Evolutionary conservation across 2,797 vertebrate species (phyloP).

Genomic region (Acanthurus tractus): DNA sequence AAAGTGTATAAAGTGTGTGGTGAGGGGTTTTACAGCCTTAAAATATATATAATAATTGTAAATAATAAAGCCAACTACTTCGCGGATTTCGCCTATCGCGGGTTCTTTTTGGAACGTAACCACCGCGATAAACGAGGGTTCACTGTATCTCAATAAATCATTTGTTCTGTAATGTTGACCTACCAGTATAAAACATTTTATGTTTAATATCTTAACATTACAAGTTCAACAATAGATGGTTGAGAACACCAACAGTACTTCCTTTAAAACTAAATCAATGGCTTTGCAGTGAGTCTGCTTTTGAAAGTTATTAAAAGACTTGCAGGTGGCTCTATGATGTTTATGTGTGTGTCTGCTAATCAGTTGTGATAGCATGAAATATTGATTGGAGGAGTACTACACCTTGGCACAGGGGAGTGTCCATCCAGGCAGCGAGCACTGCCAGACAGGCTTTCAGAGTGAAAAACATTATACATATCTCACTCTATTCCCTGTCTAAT

Average conservation of each 20-base stretch:
- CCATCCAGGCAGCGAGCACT: slow-evolving; percentile 32
- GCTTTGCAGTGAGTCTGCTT: background rate
- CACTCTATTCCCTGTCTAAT: slow-evolving; percentile 45
- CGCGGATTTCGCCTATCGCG: too few relatives aligned
- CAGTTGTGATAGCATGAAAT: slow-evolving; percentile 58
- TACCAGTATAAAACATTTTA: background rate
- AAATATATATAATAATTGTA: too few relatives aligned
- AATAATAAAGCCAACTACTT: too few relatives aligned
- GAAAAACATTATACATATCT: slow-evolving; percentile 49
- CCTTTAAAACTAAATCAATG: background rate
- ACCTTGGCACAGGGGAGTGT: slow-evolving; percentile 40
- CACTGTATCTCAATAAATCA: slow-evolving; percentile 40
- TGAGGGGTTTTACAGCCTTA: too few relatives aligned
- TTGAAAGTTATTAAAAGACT: background rate
- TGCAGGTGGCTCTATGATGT: background rate
- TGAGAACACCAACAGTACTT: background rate
- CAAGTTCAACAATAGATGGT: background rate
- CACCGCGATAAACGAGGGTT: too few relatives aligned
- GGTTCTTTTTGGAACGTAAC: too few relatives aligned
- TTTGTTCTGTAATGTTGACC: slow-evolving; percentile 42
- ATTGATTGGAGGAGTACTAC: slow-evolving; percentile 59
- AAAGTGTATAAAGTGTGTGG: too few relatives aligned
- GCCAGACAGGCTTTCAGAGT: slow-evolving; percentile 43
- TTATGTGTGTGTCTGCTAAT: slow-evolving; percentile 44
- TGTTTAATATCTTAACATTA: background rate